Conservation (phyloP, 1,140 invertebrate species). For the Oncopeltus fasciatus region DNA sequence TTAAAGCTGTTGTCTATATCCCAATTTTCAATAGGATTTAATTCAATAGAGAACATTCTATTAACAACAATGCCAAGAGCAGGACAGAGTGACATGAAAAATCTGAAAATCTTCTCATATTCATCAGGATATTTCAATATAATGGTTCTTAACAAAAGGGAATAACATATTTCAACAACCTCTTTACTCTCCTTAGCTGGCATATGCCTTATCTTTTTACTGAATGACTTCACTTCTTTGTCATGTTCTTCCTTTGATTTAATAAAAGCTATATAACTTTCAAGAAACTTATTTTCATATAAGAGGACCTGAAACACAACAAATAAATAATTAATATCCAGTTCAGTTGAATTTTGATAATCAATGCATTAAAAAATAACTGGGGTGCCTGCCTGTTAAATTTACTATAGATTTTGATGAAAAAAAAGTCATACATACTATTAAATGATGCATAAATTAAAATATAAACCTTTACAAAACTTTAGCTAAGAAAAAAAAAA, state of each 20-base stretch:
- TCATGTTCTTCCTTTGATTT: background rate
- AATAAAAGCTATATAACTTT: constrained; percentile 6
- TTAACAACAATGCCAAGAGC: constrained; percentile 13
- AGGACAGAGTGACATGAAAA: constrained; percentile 7
- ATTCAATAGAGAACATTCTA: constrained; percentile 11
- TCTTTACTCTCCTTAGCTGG: background rate
- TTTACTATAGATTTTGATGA: no score
- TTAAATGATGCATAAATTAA: no score
- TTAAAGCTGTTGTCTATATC: constrained; percentile 6
- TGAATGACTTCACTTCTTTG: background rate
- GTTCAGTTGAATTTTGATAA: no score
- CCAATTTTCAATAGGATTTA: constrained; percentile 16
- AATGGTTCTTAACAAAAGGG: constrained; percentile 7
- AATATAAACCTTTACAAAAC: no score
- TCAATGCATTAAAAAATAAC: no score
- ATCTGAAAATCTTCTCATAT: constrained; percentile 3
- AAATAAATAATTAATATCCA: background rate
- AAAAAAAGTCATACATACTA: no score
- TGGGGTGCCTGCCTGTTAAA: no score
- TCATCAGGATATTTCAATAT: background rate
- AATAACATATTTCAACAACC: constrained; percentile 6
- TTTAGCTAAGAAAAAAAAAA: no score
- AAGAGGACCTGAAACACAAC: constrained; percentile 11
- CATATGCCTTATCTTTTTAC: background rate
- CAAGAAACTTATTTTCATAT: background rate